A percentile compares a stretch with the other conserved stretches of the same genome.
These are phyloP conservation scores for Solen grandis DNA, from an alignment of 1,140 invertebrate genomes.

Conservation along the genomic window DNA sequence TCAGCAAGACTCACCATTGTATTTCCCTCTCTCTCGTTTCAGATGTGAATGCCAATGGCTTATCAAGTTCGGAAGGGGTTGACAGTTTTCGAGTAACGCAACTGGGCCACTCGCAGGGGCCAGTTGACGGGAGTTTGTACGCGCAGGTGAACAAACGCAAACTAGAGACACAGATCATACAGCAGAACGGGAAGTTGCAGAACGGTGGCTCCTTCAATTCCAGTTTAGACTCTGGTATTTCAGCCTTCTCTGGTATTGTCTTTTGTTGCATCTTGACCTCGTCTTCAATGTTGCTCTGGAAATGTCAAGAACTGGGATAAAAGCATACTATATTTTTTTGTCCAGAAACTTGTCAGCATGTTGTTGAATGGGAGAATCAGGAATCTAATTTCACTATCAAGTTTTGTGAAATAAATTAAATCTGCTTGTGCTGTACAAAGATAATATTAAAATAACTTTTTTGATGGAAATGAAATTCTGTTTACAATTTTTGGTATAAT, in stretches of 20 bases:
- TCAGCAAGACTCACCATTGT: too few species aligned
- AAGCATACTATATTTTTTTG: too few species aligned
- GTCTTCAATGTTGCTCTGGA: not conserved
- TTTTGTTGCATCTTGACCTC: constrained; percentile 49
- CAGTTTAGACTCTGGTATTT: constrained; percentile 76
- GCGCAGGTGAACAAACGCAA: constrained; percentile 83
- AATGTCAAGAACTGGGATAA: too few species aligned
- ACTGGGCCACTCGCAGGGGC: constrained; percentile 86
- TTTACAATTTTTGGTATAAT: too few species aligned
- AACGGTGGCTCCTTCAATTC: constrained; percentile 66
- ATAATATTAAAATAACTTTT: too few species aligned
- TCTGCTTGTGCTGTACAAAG: too few species aligned
- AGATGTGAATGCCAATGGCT: constrained; percentile 60
- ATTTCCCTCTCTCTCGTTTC: constrained; percentile 50
- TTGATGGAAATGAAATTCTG: too few species aligned
- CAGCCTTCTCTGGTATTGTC: constrained; percentile 62
- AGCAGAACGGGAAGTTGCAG: constrained; percentile 56
- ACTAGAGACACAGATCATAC: constrained; percentile 54
- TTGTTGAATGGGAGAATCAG: too few species aligned
- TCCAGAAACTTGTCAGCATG: too few species aligned
- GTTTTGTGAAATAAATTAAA: too few species aligned
- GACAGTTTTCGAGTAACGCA: constrained; percentile 59
- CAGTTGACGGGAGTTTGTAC: constrained; percentile 93
- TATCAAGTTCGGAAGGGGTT: constrained; percentile 53
- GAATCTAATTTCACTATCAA: too few species aligned